Base-by-base conservation (phyloP, 2,797 vertebrate genomes). In the Syndactyla subalaris region DNA sequence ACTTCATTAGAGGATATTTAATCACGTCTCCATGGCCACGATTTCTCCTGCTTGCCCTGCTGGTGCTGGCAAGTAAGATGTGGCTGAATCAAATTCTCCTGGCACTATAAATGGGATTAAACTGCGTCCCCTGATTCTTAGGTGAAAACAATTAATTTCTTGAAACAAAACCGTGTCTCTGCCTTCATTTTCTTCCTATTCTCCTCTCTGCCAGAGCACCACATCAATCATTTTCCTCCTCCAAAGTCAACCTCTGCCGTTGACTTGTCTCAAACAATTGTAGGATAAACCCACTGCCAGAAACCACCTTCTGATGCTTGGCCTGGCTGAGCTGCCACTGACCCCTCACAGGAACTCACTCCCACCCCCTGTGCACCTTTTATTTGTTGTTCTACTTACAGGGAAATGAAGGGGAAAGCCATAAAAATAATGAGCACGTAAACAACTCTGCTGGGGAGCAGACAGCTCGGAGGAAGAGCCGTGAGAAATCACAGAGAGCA, bases 401-500 rank as follows among this genome's bases (percentile, higher is more conserved):
- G 30, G 51, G 48, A 94, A 93, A 91, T 5, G 36, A 83, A 85
- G 48, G 36, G 29, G 48, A 55, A 85, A 93, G 34, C 19, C 59
- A 52, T 52, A 48, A 91, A 92, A 92, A 89, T 81, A 88, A 93
- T 0, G 7, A 96, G 88, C 63, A 27, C 1, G 10, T 65, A 49
- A 94, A 78, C 81, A 91, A 41, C 30, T 1, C 51, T 49, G 63
- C 81, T 0, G 0, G 46, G 46, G 52, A 91, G 30, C 20, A 65
- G 72, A 81, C 9, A 32, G 77, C 93, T 88, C 46, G 0, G 51
- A 68, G 83, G 83, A 78, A 68, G 76, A 88, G 71, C 38, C 0
- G 32, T 73, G 89, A 92, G 85, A 93, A 92, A 87, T 82, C 81
- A 46, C 23, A 57, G 21, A 14, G 30, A 80, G 67, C 59, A 76